These are phyloP conservation scores for Hemiscyllium ocellatum DNA, from an alignment of 2,113 vertebrate genomes.

Conservation along the genomic window DNA sequence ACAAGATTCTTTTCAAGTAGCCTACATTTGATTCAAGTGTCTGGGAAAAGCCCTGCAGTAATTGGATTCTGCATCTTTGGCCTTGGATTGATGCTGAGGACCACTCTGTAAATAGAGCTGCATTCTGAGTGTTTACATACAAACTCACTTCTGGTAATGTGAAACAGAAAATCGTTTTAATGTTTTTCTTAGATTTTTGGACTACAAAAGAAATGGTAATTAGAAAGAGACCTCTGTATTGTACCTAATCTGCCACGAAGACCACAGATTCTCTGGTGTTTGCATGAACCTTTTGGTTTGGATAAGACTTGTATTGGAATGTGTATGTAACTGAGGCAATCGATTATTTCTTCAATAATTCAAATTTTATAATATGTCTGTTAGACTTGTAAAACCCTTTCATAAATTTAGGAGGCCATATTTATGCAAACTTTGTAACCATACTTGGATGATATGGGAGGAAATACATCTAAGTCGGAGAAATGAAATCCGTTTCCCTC, in stretches of 20 bases:
- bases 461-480: neutral
- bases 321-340: conserved; percentile 29
- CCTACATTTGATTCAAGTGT: neutral
- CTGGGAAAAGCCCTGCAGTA: neutral
- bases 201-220: conserved; percentile 20
- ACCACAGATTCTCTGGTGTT: conserved; percentile 11
- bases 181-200: neutral
- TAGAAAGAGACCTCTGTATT: conserved; percentile 23
- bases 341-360: neutral
- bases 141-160: conserved; percentile 11
- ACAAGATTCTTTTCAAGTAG: neutral
- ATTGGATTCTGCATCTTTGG: neutral
- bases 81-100: neutral
- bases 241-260: conserved; percentile 8
- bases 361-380: neutral
- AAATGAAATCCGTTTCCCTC: neutral
- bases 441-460: neutral
- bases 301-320: conserved; percentile 2
- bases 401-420: neutral
- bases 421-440: neutral
- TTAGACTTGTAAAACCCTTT: neutral
- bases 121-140: conserved; percentile 13
- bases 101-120: neutral
- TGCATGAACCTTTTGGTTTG: conserved; percentile 11
- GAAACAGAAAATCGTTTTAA: conserved; percentile 12